phyloP scores from a whole-genome alignment of 2,888 invertebrate species.

The Drosophila paramelanica region DNA sequence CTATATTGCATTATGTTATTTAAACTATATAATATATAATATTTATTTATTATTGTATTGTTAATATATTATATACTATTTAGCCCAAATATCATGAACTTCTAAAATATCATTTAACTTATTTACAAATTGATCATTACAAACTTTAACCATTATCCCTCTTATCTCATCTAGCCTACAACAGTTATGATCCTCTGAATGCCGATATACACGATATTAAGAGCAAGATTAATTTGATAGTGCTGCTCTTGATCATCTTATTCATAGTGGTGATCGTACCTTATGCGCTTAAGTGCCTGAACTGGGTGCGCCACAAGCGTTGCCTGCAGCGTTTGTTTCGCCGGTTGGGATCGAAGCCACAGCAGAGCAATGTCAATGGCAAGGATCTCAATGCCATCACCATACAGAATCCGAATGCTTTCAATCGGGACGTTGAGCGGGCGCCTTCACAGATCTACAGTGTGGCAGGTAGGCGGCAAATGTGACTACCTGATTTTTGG shows the following conservation, averaged over 20 bases:
- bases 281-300: constrained; percentile 70
- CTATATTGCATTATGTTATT: no score
- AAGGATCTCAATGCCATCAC: constrained; percentile 81
- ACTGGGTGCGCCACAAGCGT: constrained; percentile 74
- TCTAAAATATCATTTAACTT: background rate
- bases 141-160: background rate
- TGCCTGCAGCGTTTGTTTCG: constrained; percentile 63
- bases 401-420: constrained; percentile 81
- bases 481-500: constrained; percentile 24
- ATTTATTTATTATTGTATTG: no score
- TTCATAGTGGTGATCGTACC: constrained; percentile 70
- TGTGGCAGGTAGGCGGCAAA: constrained; percentile 76
- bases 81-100: no score
- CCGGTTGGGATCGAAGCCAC: constrained; percentile 64
- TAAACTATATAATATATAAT: no score
- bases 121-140: background rate
- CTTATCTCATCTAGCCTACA: constrained; percentile 58
- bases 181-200: constrained; percentile 67
- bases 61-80: no score
- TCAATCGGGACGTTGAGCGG: constrained; percentile 79
- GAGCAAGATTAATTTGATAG: constrained; percentile 70
- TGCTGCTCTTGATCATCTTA: constrained; percentile 75
- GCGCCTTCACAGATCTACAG: constrained; percentile 82
- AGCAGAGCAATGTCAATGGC: constrained; percentile 49
- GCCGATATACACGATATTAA: constrained; percentile 78